These are phyloP conservation scores for Alethe castanea DNA, from an alignment of 2,113 vertebrate species.

Conservation along the genomic window DNA sequence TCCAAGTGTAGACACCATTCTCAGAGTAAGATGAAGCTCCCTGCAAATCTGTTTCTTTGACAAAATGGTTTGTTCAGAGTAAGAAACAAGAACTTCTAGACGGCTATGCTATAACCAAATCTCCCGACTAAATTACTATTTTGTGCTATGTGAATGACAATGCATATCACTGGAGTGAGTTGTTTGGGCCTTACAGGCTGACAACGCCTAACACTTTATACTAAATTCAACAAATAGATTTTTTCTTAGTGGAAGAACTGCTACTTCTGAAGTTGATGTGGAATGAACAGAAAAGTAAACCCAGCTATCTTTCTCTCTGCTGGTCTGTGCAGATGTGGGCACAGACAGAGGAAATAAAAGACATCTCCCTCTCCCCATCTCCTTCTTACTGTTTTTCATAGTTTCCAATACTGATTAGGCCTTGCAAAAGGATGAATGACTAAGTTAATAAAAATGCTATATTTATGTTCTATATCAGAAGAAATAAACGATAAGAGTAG, in stretches of 20 bases:
- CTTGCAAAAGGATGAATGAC: not conserved
- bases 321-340: not conserved
- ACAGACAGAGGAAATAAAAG: not conserved
- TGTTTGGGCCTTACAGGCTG: not conserved
- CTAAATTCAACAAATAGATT: not conserved
- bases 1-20: not conserved
- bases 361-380: accelerated
- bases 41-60: not conserved
- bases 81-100: not conserved
- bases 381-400: not conserved
- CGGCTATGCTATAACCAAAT: not conserved
- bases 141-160: not conserved
- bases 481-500: not conserved
- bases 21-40: not conserved
- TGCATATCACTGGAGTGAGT: accelerated
- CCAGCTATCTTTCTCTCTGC: not conserved
- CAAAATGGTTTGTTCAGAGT: not conserved
- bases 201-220: not conserved
- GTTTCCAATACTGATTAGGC: not conserved
- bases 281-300: not conserved
- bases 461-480: not conserved
- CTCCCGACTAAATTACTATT: not conserved
- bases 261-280: not conserved
- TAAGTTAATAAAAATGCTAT: not conserved
- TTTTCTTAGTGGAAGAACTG: not conserved